A percentile compares a stretch with the other conserved stretches of the same genome.
These are phyloP conservation scores for Pomatorhinus ruficollis DNA, from an alignment of 2,113 vertebrate genomes.

Conservation along the genomic window DNA sequence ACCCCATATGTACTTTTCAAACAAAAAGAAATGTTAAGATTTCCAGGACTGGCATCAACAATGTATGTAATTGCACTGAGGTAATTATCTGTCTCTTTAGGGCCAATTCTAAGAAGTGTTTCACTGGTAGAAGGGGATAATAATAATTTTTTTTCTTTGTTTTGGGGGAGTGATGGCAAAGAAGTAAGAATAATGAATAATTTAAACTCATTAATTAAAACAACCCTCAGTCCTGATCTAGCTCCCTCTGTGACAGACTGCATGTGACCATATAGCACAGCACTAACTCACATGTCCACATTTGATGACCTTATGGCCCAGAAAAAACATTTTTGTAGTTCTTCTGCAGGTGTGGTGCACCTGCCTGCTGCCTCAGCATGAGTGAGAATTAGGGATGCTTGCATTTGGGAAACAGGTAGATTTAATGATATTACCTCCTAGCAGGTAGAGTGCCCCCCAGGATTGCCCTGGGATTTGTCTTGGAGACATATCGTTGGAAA, in stretches of 20 bases:
- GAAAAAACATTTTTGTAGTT: not conserved
- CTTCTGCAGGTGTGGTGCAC: not conserved
- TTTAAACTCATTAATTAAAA: not conserved
- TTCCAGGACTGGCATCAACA: not conserved
- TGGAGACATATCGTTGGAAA: not conserved
- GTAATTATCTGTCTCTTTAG: not conserved
- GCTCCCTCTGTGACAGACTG: not conserved
- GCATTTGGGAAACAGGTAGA: not conserved
- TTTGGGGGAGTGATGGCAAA: accelerated
- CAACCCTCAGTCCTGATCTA: not conserved
- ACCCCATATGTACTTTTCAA: not conserved
- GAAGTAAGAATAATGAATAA: not conserved
- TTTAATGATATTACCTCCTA: not conserved
- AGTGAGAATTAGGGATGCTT: not conserved
- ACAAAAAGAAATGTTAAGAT: not conserved
- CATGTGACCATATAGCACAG: accelerated
- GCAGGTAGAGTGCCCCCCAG: not conserved
- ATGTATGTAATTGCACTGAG: not conserved
- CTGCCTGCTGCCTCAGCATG: accelerated
- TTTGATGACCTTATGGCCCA: not conserved
- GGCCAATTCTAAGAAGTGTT: not conserved
- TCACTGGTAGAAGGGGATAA: not conserved
- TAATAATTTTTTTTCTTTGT: not conserved
- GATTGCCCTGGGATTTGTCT: not conserved
- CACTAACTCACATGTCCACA: not conserved